phyloP scores from a whole-genome alignment of 2,113 vertebrate genomes.

The Triplophysa dalaica region DNA sequence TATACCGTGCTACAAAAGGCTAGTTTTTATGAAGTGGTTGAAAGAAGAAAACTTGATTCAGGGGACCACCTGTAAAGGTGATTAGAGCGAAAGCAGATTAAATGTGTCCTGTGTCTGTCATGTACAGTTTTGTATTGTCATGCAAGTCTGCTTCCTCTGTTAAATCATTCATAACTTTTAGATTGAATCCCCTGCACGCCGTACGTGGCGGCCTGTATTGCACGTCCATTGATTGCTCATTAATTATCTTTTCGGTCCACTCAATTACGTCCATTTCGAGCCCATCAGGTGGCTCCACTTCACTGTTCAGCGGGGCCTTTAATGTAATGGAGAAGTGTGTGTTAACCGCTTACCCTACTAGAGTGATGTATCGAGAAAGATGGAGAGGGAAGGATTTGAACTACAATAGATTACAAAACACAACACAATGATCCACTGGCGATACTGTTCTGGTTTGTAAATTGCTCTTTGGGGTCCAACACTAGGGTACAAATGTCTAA shows the following conservation, averaged over 20 bases:
- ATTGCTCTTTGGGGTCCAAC: background rate
- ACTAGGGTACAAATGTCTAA: background rate
- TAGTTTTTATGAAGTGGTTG: background rate
- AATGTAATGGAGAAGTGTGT: slow-evolving; percentile 32
- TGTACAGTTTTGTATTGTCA: slow-evolving; percentile 68
- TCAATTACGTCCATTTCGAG: slow-evolving; percentile 74
- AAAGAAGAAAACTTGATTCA: slow-evolving; percentile 26
- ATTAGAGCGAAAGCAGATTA: slow-evolving; percentile 53
- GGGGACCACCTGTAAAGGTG: slow-evolving; percentile 18
- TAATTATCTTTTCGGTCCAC: slow-evolving; percentile 77
- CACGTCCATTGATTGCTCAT: slow-evolving; percentile 77
- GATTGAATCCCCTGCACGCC: slow-evolving; percentile 68
- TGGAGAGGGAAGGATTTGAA: slow-evolving; percentile 34
- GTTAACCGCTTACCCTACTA: background rate
- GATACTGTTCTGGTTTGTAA: background rate
- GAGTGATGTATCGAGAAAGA: slow-evolving; percentile 30
- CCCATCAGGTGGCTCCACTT: slow-evolving; percentile 63
- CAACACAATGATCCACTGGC: background rate
- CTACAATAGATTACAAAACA: background rate
- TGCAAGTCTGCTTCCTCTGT: slow-evolving; percentile 71
- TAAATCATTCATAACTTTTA: slow-evolving; percentile 77
- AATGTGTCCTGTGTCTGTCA: slow-evolving; percentile 46
- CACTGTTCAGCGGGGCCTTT: slow-evolving; percentile 57
- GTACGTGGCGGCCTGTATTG: slow-evolving; percentile 59
- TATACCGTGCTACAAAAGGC: slow-evolving; percentile 15